These are phyloP conservation scores for Melanchra persicariae DNA, from an alignment of 2,888 invertebrate species.

Conservation along the genomic window DNA sequence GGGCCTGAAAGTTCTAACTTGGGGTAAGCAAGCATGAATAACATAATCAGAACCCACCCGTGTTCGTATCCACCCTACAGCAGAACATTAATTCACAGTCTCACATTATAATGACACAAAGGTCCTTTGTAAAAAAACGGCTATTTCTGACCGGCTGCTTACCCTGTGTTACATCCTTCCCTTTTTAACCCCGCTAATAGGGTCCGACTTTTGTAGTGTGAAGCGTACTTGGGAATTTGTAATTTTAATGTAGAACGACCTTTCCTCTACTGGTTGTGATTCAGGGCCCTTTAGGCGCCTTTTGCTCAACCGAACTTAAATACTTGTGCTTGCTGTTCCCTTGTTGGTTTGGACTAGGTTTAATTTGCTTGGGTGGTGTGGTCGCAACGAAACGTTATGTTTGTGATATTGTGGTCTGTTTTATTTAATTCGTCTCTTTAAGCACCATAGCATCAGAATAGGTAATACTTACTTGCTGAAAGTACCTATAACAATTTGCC, in stretches of 20 bases:
- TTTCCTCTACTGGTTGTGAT: conserved; percentile 34
- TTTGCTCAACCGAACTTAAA: conserved; percentile 10
- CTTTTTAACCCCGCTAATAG: conserved; percentile 52
- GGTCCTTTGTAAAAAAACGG: background rate
- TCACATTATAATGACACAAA: conserved; percentile 2
- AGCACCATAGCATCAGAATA: too few relatives aligned
- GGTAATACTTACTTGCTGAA: too few relatives aligned
- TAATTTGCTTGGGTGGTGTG: background rate
- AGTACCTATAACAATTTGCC: too few relatives aligned
- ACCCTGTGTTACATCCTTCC: conserved; percentile 18
- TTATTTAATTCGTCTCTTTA: background rate
- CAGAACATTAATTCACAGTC: background rate
- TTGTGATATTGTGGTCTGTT: background rate
- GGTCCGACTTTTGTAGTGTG: conserved; percentile 53
- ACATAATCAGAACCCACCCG: background rate
- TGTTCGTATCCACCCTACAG: background rate
- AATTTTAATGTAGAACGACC: conserved; percentile 43
- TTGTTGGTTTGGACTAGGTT: background rate
- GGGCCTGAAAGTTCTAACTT: too few relatives aligned
- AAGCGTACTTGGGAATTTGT: conserved; percentile 50
- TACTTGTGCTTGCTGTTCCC: background rate
- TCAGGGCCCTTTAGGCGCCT: conserved; percentile 11
- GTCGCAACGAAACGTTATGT: background rate
- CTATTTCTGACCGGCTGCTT: conserved; percentile 5
- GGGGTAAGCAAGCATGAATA: too few relatives aligned